Conservation (phyloP, 2,113 vertebrate genomes). For the Pterophyllum scalare region DNA sequence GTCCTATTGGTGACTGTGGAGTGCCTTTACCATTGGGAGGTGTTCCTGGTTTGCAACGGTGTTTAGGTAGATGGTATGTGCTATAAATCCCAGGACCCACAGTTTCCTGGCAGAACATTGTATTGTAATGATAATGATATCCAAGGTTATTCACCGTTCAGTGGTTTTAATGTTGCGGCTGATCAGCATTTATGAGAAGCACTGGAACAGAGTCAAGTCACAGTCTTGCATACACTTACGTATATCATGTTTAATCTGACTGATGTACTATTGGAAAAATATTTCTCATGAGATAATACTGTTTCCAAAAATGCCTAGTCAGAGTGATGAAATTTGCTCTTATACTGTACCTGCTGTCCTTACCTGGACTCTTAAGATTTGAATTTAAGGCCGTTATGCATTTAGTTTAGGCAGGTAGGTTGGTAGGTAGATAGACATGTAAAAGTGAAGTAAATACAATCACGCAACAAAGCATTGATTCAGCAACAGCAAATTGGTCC, state of each 20-base stretch:
- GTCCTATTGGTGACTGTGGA: not conserved
- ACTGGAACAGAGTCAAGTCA: not conserved
- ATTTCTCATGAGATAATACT: not conserved
- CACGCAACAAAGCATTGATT: constrained; percentile 39
- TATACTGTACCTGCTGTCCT: not conserved
- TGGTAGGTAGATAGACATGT: not conserved
- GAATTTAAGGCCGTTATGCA: not conserved
- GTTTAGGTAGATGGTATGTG: not conserved
- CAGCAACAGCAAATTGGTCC: constrained; percentile 33
- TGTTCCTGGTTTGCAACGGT: not conserved
- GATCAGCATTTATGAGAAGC: not conserved
- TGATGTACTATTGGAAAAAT: not conserved
- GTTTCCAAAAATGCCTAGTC: not conserved
- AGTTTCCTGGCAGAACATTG: not conserved
- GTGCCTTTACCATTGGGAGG: not conserved
- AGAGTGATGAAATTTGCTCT: not conserved
- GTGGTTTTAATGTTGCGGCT: constrained; percentile 4
- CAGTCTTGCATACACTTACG: not conserved
- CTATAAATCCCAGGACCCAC: not conserved
- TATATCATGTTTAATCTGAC: not conserved
- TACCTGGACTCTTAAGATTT: not conserved
- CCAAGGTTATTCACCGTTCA: not conserved
- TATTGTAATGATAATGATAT: not conserved
- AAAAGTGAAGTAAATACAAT: constrained; percentile 55
- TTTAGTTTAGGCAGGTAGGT: not conserved